Base-by-base conservation (phyloP, 2,888 invertebrate genomes). In the Ernsta delagoae region DNA sequence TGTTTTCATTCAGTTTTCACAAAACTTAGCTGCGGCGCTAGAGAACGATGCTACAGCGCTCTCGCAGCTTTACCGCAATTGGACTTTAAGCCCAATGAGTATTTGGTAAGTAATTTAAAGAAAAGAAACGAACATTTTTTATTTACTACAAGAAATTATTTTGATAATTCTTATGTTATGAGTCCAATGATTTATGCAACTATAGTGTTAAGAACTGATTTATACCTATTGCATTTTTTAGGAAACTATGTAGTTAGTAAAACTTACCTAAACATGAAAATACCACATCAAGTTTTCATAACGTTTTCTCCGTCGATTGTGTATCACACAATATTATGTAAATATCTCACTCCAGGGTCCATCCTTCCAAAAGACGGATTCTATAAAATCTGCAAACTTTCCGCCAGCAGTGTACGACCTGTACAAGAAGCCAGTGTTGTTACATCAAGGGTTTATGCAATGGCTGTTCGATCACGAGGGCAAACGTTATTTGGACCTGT, bases 401-500 rank as follows among this genome's bases (percentile, higher is more conserved):
- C 96, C 96, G 36, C 97, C 98, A 7, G 96, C 95, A 57, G 84
- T 97, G 63, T 92, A 90, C 59, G 95, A 96, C 8, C 95, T 96
- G 78, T 99, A 98, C 89, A 96, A 96, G 82, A 95, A 96, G 72
- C 99, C 99, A 0, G 79, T 99, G 54, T 93, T 98, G 6, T 92
- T 99, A 0, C 96, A 97, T 80, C 97, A 97, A 79, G 99, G 98
- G 0, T 94, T 96, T 80, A 98, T 97, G 96, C 99, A 99, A 87
- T 99, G 97, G 97, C 87, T 99, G 5, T 99, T 95, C 87, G 99
- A 99, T 86, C 95, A 97, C 74, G 94, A 95, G 65, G 98, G 98
- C 4, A 95, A 94, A 73, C 94, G 98, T 77, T 99, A 99, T 87
- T 94, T 99, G 74, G 99, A 99, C 86, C 95, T 99, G 94, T 98